phyloP scores from a whole-genome alignment of 2,797 vertebrate species.

The Apogon hyalosoma region DNA sequence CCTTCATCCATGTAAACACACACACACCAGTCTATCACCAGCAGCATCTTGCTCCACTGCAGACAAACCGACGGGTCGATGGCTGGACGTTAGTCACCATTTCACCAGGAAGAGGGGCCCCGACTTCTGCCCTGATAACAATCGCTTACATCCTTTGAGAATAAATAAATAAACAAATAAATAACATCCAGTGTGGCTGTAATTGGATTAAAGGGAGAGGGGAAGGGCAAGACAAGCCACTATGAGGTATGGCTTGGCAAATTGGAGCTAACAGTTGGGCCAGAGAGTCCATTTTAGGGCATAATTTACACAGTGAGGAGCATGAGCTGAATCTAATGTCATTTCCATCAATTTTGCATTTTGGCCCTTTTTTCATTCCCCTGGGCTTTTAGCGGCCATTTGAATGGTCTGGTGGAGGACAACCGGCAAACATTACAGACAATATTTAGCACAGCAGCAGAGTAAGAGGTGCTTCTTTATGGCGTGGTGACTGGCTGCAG shows the following conservation, averaged over 20 bases:
- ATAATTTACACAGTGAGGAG: conserved; percentile 84
- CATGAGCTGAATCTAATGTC: conserved; percentile 80
- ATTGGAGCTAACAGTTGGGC: conserved; percentile 82
- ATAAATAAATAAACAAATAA: conserved; percentile 88
- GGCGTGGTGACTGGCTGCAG: conserved; percentile 66
- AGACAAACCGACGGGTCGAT: conserved; percentile 78
- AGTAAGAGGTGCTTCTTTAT: conserved; percentile 71
- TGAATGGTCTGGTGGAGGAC: conserved; percentile 67
- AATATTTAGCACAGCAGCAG: conserved; percentile 59
- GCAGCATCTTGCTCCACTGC: conserved; percentile 69
- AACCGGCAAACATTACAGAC: conserved; percentile 65
- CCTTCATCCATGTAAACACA: conserved; percentile 30
- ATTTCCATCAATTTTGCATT: conserved; percentile 83
- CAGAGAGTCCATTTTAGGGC: conserved; percentile 81
- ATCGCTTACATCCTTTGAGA: conserved; percentile 81
- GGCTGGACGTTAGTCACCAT: conserved; percentile 81
- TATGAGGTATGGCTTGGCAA: conserved; percentile 79
- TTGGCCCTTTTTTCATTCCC: conserved; percentile 56
- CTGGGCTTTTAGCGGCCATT: conserved; percentile 78
- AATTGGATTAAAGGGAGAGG: conserved; percentile 82
- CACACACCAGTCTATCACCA: conserved; percentile 64
- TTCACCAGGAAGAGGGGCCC: conserved; percentile 80
- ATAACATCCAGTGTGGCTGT: conserved; percentile 81
- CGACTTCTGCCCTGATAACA: conserved; percentile 79
- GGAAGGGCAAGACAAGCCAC: conserved; percentile 71